Evolutionary conservation across 2,888 invertebrate species (phyloP).

Genomic region (Reticulitermes lucifugus): DNA sequence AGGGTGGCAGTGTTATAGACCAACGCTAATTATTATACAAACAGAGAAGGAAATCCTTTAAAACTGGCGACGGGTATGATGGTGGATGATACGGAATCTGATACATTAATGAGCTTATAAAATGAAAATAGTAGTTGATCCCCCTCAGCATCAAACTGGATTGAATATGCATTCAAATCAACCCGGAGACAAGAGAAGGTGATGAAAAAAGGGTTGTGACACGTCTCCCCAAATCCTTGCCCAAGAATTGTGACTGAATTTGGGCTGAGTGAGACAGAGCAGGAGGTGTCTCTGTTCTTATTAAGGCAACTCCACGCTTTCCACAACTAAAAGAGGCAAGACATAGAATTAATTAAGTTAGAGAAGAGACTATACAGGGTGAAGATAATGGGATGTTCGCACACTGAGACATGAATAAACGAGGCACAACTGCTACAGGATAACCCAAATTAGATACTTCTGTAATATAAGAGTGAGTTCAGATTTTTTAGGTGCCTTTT

Average conservation of each 20-base stretch:
- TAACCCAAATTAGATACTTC: too few relatives aligned
- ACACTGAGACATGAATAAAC: neutral
- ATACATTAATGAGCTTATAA: conserved; percentile 27
- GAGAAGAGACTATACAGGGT: neutral
- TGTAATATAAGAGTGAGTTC: too few relatives aligned
- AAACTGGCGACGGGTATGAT: neutral
- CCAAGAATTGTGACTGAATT: neutral
- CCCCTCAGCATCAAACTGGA: conserved; percentile 19
- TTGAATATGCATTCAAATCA: conserved; percentile 23
- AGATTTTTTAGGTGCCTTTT: too few relatives aligned
- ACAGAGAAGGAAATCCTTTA: conserved; percentile 5
- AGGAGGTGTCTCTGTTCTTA: neutral
- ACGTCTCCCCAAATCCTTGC: neutral
- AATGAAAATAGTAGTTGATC: conserved; percentile 24
- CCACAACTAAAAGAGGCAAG: neutral
- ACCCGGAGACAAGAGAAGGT: neutral
- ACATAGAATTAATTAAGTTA: conserved; percentile 19
- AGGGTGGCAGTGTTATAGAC: neutral
- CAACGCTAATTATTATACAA: conserved; percentile 1
- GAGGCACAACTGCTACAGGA: too few relatives aligned
- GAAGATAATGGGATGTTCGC: conserved; percentile 8
- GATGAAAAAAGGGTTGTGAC: conserved; percentile 1
- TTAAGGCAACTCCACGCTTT: conserved; percentile 3
- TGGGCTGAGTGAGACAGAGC: neutral
- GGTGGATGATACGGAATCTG: conserved; percentile 18